These are phyloP conservation scores for Pomatorhinus ruficollis DNA, from an alignment of 2,113 vertebrate species.

Conservation along the genomic window DNA sequence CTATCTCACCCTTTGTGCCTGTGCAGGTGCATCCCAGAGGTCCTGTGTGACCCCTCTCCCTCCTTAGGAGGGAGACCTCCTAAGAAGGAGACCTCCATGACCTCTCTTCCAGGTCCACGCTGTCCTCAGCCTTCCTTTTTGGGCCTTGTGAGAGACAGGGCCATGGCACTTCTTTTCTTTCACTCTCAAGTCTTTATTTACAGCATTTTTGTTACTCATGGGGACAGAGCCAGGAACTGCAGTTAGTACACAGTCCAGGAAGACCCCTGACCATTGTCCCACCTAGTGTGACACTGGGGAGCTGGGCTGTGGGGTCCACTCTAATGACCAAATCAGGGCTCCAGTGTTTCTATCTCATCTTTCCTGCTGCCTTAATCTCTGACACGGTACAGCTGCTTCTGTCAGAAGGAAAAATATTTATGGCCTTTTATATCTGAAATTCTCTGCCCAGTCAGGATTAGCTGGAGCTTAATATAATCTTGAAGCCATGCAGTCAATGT, in stretches of 20 bases:
- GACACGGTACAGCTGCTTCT: not conserved
- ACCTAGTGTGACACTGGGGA: not conserved
- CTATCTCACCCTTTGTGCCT: fast-evolving
- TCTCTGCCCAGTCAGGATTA: not conserved
- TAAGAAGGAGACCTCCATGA: too few relatives aligned
- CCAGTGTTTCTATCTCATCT: not conserved
- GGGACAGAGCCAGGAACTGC: not conserved
- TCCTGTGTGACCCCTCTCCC: not conserved
- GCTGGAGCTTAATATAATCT: not conserved
- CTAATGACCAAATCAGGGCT: fast-evolving
- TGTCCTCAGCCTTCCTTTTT: not conserved
- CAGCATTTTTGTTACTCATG: not conserved
- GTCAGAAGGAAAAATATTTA: not conserved
- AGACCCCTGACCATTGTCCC: not conserved
- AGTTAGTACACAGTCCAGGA: not conserved
- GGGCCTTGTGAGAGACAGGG: not conserved
- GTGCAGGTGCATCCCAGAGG: not conserved
- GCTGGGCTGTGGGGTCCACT: fast-evolving
- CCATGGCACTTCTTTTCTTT: not conserved
- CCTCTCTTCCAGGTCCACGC: not conserved
- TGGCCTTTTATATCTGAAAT: not conserved
- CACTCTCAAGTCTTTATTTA: not conserved
- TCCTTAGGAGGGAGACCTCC: too few relatives aligned
- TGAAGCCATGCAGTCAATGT: not conserved
- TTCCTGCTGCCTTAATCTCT: not conserved